These are phyloP conservation scores for Saccopteryx leptura DNA, from an alignment of 2,113 vertebrate species.

Conservation along the genomic window DNA sequence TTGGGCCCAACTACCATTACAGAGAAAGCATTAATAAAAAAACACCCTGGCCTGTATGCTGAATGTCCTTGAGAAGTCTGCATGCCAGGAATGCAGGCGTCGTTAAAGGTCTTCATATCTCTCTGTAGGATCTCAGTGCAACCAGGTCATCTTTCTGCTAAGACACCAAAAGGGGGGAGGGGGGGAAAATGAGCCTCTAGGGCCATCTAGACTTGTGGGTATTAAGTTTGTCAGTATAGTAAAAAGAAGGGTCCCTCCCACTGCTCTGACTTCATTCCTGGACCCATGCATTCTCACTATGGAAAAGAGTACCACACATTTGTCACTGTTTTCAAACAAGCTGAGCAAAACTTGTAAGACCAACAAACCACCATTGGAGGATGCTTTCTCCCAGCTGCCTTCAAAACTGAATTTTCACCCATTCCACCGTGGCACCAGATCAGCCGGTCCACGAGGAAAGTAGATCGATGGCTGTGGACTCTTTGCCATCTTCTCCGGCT, in stretches of 20 bases:
- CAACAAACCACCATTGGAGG: background rate
- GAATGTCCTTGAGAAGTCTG: background rate
- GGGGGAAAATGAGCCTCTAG: background rate
- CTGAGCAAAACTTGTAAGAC: background rate
- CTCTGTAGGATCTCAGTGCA: background rate
- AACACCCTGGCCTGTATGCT: background rate
- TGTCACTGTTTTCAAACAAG: background rate
- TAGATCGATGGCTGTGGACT: background rate
- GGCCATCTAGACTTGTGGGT: background rate
- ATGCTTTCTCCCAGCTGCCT: rapidly evolving
- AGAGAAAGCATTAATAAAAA: background rate
- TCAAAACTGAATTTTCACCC: background rate
- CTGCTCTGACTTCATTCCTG: background rate
- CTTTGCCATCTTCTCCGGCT: background rate
- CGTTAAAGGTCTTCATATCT: background rate
- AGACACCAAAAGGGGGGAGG: background rate
- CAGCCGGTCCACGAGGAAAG: background rate
- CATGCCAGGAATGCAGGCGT: background rate
- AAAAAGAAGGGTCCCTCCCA: background rate
- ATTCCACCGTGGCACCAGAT: background rate
- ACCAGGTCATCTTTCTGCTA: background rate
- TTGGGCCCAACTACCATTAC: background rate
- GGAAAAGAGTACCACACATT: background rate
- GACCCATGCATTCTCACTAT: background rate
- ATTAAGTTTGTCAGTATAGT: background rate